Conservation (phyloP, 2,888 invertebrate species). For the Morpho achilles region DNA sequence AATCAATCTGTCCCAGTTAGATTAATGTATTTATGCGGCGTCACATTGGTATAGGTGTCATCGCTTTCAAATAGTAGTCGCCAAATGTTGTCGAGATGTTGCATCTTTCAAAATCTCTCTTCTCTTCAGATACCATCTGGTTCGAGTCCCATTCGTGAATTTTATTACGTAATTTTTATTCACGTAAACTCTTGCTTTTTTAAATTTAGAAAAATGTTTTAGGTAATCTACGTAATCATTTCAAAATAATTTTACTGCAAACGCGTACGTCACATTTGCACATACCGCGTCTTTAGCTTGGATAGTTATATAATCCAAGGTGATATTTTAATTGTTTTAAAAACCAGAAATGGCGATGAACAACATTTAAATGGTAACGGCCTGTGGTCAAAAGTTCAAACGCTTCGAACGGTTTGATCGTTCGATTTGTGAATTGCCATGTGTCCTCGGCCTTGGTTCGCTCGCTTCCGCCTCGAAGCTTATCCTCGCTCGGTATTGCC, state of each 20-base stretch:
- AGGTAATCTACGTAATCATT: conserved; percentile 48
- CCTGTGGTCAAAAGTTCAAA: conserved; percentile 37
- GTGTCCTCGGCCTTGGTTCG: conserved; percentile 72
- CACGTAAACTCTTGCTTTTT: conserved; percentile 53
- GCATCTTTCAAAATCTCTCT: conserved; percentile 26
- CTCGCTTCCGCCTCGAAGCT: conserved; percentile 70
- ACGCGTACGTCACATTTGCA: conserved; percentile 31
- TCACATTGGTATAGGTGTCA: conserved; percentile 53
- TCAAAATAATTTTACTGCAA: conserved; percentile 43
- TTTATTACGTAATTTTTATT: conserved; percentile 52
- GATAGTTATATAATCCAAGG: conserved; percentile 13
- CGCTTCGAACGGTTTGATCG: conserved; percentile 50
- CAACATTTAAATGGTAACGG: conserved; percentile 5
- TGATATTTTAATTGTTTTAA: not conserved
- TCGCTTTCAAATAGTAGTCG: conserved; percentile 65
- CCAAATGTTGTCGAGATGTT: conserved; percentile 54
- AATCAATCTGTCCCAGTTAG: conserved; percentile 72
- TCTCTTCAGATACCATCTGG: conserved; percentile 32
- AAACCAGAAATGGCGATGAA: not conserved
- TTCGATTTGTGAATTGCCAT: conserved; percentile 66
- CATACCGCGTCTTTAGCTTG: conserved; percentile 18
- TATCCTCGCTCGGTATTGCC: conserved; percentile 71
- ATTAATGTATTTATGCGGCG: conserved; percentile 58
- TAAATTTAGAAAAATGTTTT: conserved; percentile 42
- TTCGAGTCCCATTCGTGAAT: conserved; percentile 38